phyloP scores from a whole-genome alignment of 2,113 vertebrate species.

The Burhinus oedicnemus region DNA sequence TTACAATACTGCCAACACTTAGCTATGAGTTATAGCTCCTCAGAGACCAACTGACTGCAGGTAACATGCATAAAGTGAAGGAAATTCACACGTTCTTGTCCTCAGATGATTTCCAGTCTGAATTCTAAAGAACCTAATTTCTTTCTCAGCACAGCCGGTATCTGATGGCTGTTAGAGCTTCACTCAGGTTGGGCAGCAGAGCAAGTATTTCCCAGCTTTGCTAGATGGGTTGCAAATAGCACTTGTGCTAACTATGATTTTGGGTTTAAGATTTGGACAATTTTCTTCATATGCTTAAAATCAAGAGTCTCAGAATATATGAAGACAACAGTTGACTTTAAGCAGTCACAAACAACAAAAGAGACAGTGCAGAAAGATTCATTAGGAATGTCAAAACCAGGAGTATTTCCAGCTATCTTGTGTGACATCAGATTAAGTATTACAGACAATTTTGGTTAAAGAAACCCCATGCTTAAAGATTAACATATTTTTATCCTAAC shows the following conservation, averaged over 20 bases:
- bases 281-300: not conserved
- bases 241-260: not conserved
- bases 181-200: not conserved
- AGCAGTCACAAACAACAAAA: not conserved
- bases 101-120: not conserved
- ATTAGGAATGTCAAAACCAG: not conserved
- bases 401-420: not conserved
- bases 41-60: not conserved
- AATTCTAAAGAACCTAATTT: not conserved
- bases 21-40: slow-evolving; percentile 9
- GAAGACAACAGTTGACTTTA: not conserved
- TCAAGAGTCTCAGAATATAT: not conserved
- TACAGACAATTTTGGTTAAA: not conserved
- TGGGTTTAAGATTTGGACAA: not conserved
- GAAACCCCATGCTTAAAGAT: not conserved
- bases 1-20: not conserved
- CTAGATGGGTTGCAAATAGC: not conserved
- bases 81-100: not conserved
- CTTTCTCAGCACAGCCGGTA: not conserved
- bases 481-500: not conserved
- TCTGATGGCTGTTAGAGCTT: not conserved
- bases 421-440: not conserved
- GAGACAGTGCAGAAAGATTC: not conserved
- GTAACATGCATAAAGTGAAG: not conserved
- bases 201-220: not conserved